phyloP scores from a whole-genome alignment of 2,113 vertebrate species.

The Oxyura jamaicensis region DNA sequence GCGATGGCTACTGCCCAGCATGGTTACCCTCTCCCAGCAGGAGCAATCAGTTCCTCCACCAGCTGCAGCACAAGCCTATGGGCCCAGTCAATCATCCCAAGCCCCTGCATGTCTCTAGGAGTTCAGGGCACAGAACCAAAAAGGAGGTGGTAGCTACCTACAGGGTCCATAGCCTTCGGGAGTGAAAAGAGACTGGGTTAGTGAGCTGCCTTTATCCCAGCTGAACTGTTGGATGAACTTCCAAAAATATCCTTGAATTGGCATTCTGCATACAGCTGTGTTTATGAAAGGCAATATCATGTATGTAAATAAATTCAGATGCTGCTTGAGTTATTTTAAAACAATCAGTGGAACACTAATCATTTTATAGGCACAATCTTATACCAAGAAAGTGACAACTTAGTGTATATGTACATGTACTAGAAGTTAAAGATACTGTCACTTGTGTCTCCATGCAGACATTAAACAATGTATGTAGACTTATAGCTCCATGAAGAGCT shows the following conservation, averaged over 20 bases:
- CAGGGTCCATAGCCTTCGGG: background rate
- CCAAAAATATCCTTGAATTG: constrained; percentile 82
- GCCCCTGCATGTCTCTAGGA: background rate
- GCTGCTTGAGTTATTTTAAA: constrained; percentile 85
- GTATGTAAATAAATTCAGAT: constrained; percentile 89
- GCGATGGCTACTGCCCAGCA: background rate
- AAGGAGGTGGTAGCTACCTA: background rate
- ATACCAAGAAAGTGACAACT: constrained; percentile 76
- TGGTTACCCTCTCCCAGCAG: background rate
- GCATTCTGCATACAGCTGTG: constrained; percentile 83
- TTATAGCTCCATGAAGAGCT: background rate
- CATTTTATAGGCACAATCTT: constrained; percentile 82
- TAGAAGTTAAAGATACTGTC: constrained; percentile 6
- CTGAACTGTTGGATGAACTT: constrained; percentile 80
- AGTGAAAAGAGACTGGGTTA: constrained; percentile 28
- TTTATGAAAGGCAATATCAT: constrained; percentile 84
- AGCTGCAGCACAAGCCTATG: background rate
- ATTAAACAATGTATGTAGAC: background rate
- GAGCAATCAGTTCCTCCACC: background rate
- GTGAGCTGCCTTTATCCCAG: constrained; percentile 66
- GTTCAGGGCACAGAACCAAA: background rate
- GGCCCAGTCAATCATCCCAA: background rate
- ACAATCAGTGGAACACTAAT: constrained; percentile 85
- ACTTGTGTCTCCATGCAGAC: background rate
- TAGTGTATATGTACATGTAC: constrained; percentile 25